phyloP scores from a whole-genome alignment of 2,797 vertebrate genomes.

The Platyrinchus mystaceus region DNA sequence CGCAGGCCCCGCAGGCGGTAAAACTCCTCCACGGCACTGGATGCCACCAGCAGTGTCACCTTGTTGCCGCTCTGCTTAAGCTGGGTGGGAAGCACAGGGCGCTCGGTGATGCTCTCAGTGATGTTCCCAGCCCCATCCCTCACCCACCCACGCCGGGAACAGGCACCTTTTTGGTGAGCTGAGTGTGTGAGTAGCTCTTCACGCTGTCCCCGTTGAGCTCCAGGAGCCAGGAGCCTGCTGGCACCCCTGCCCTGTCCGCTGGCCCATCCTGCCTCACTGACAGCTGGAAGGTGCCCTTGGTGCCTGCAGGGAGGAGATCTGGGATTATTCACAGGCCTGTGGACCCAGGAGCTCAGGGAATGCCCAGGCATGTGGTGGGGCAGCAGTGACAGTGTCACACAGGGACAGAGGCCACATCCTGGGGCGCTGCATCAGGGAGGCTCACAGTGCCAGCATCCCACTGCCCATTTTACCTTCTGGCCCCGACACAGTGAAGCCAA shows the following conservation, averaged over 20 bases:
- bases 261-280: constrained; percentile 76
- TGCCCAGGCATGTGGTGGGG: not conserved
- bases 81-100: constrained; percentile 47
- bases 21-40: constrained; percentile 78
- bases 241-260: constrained; percentile 85
- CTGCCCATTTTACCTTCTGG: not conserved
- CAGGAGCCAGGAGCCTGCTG: constrained; percentile 82
- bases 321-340: not conserved
- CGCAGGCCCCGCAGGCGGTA: constrained; percentile 80
- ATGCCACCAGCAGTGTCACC: constrained; percentile 86
- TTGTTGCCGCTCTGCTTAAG: constrained; percentile 78
- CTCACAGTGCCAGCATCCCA: fast-evolving
- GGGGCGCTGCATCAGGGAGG: fast-evolving
- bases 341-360: not conserved
- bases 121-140: fast-evolving
- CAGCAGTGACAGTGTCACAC: not conserved
- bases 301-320: constrained; percentile 71
- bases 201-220: constrained; percentile 86
- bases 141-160: fast-evolving
- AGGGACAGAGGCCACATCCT: not conserved
- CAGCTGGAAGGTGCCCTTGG: constrained; percentile 79
- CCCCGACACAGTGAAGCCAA: constrained; percentile 80
- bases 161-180: constrained; percentile 82
- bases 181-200: constrained; percentile 70
- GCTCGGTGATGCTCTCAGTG: not conserved